A percentile compares a stretch with the other conserved stretches of the same genome.
Evolutionary conservation across 1,140 invertebrate species (phyloP).

Genomic region (Apis florea): DNA sequence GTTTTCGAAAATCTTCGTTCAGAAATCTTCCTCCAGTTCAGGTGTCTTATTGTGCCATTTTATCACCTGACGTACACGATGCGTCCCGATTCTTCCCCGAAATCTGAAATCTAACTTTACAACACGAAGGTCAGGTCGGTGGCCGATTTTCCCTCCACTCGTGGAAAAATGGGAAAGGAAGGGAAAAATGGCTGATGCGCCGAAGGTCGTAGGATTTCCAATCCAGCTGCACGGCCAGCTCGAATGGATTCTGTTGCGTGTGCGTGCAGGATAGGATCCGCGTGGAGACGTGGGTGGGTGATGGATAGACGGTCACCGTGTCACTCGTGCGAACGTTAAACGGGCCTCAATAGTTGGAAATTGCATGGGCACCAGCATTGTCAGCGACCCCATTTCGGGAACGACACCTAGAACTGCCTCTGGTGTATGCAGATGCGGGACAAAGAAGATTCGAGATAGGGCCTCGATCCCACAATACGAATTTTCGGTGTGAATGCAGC

Average conservation of each 20-base stretch:
- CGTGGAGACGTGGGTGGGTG: slow-evolving; percentile 74
- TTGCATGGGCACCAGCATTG: slow-evolving; percentile 60
- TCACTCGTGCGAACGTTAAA: slow-evolving; percentile 69
- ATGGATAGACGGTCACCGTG: slow-evolving; percentile 77
- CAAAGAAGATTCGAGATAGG: slow-evolving; percentile 50
- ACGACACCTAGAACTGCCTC: slow-evolving; percentile 15
- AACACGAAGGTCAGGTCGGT: slow-evolving; percentile 44
- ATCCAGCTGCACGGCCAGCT: slow-evolving; percentile 69
- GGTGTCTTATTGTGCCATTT: slow-evolving; percentile 54
- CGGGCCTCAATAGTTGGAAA: slow-evolving; percentile 61
- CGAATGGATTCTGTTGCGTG: slow-evolving; percentile 28
- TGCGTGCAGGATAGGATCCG: neutral
- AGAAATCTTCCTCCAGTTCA: slow-evolving; percentile 21
- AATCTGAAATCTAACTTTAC: neutral
- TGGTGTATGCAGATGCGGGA: slow-evolving; percentile 60
- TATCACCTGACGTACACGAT: slow-evolving; percentile 61
- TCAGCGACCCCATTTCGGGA: slow-evolving; percentile 26
- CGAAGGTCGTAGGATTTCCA: neutral
- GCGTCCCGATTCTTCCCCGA: neutral
- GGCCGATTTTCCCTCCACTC: slow-evolving; percentile 17
- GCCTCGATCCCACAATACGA: slow-evolving; percentile 16
- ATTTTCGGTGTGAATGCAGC: slow-evolving; percentile 4
- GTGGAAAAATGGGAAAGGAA: slow-evolving; percentile 1
- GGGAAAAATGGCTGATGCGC: neutral
- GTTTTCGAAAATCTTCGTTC: too few relatives aligned